These are phyloP conservation scores for Halictus ligatus DNA, from an alignment of 2,888 invertebrate species.

Conservation along the genomic window DNA sequence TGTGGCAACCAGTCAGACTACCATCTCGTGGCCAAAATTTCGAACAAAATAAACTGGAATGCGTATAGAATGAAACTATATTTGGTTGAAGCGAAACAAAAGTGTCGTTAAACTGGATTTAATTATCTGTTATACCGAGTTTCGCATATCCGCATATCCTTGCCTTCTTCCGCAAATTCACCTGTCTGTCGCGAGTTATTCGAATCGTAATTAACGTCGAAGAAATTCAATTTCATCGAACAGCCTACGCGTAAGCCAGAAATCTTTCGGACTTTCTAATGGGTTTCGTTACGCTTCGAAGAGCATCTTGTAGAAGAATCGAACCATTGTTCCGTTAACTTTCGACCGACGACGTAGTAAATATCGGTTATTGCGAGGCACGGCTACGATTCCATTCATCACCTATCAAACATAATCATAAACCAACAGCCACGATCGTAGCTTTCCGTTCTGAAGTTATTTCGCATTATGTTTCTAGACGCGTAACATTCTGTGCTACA, in stretches of 20 bases:
- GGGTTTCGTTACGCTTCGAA: slow-evolving; percentile 15
- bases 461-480: neutral
- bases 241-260: slow-evolving; percentile 16
- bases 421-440: neutral
- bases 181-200: neutral
- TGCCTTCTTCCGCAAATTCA: neutral
- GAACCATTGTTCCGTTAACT: slow-evolving; percentile 43
- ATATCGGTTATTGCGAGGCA: slow-evolving; percentile 22
- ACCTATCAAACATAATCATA: neutral
- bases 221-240: slow-evolving; percentile 27
- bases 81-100: too few species aligned
- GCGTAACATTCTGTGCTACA: too few species aligned
- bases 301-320: slow-evolving; percentile 4
- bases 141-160: neutral
- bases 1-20: neutral
- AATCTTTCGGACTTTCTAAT: slow-evolving; percentile 20
- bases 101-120: too few species aligned
- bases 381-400: neutral
- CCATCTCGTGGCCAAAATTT: neutral
- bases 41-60: neutral
- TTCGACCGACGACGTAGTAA: slow-evolving; percentile 20
- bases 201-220: slow-evolving; percentile 17
- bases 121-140: too few species aligned
- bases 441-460: neutral
- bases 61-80: too few species aligned